Conservation (phyloP, 2,113 vertebrate genomes). For the Cyanistes caeruleus region DNA sequence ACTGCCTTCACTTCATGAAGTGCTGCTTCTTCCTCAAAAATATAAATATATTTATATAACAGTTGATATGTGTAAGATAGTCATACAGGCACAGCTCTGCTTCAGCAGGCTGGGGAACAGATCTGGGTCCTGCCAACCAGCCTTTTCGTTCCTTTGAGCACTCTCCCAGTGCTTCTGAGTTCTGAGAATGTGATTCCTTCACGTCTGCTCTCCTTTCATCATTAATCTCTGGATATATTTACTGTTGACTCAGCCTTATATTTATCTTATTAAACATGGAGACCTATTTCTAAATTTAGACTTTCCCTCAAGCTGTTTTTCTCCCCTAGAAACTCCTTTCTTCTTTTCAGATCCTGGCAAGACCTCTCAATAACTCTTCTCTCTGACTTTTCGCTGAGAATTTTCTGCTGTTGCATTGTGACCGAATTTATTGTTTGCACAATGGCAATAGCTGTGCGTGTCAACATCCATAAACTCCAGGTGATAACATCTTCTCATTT, state of each 20-base stretch:
- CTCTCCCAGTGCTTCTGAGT: neutral
- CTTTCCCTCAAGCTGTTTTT: conserved; percentile 17
- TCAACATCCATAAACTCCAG: neutral
- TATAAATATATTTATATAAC: rapidly evolving
- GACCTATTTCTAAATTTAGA: conserved; percentile 34
- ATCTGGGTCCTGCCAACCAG: neutral
- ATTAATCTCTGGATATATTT: conserved; percentile 30
- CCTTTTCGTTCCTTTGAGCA: neutral
- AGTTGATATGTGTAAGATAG: neutral
- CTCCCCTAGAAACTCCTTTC: neutral
- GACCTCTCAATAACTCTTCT: neutral
- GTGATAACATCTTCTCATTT: neutral
- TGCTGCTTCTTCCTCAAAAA: neutral
- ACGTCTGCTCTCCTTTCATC: neutral
- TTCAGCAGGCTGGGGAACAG: neutral
- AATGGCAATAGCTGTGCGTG: neutral
- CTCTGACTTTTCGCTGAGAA: neutral
- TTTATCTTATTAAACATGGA: conserved; percentile 9
- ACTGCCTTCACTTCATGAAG: neutral
- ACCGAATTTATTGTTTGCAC: neutral
- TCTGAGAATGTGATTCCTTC: neutral
- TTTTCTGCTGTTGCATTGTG: neutral
- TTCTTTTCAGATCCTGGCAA: neutral
- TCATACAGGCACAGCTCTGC: neutral
- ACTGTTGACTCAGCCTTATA: conserved; percentile 30